phyloP scores from a whole-genome alignment of 2,888 invertebrate genomes.

The Brenthis ino region DNA sequence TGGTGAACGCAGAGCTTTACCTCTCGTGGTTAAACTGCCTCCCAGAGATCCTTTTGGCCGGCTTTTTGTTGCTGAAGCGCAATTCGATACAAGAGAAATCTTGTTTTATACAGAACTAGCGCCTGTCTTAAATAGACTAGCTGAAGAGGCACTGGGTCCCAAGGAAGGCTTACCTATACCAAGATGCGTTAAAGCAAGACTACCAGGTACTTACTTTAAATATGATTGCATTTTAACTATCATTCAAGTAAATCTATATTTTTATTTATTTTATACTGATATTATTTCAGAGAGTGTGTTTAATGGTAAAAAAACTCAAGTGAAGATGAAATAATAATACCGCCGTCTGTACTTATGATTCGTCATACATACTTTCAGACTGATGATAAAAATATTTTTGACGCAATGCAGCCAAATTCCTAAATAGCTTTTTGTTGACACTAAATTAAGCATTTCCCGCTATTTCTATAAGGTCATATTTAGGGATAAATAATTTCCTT shows the following conservation, averaged over 20 bases:
- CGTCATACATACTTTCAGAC: constrained; percentile 7
- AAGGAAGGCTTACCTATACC: constrained; percentile 73
- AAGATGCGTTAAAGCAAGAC: constrained; percentile 86
- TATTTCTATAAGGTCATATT: no score
- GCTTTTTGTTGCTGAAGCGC: constrained; percentile 90
- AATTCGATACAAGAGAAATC: constrained; percentile 91
- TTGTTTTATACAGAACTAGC: constrained; percentile 90
- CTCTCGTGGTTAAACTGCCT: constrained; percentile 88
- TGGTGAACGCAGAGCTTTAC: constrained; percentile 63
- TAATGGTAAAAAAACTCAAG: neutral
- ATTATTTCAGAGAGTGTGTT: neutral
- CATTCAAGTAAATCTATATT: no score
- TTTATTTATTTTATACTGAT: no score
- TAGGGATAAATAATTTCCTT: no score
- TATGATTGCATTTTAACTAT: no score
- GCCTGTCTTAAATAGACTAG: constrained; percentile 87
- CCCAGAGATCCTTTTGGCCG: constrained; percentile 91
- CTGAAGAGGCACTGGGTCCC: constrained; percentile 80
- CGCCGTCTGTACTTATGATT: constrained; percentile 8
- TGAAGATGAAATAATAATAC: neutral
- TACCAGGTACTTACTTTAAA: constrained; percentile 66
- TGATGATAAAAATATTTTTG: constrained; percentile 17
- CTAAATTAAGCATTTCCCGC: neutral
- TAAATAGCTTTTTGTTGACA: neutral
- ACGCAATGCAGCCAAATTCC: constrained; percentile 3